A percentile compares a stretch with the other conserved stretches of the same genome.
These are phyloP conservation scores for Nemotelus nigrinus DNA, from an alignment of 2,888 invertebrate genomes.

Conservation along the genomic window DNA sequence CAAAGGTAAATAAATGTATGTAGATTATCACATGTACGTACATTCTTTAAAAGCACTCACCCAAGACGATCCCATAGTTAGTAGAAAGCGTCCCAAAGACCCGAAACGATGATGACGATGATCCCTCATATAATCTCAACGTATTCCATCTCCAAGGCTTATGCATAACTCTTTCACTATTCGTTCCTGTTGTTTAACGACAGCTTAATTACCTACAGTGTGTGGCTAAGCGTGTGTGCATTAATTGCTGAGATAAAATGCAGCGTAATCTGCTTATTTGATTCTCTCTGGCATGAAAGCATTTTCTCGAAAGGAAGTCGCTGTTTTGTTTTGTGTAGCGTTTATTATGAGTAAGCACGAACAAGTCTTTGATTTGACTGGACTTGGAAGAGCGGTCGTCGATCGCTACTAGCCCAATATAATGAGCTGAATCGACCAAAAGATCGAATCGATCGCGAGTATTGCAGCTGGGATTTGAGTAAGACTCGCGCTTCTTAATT, in stretches of 20 bases:
- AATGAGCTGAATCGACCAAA: neutral
- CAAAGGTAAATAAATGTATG: too few species aligned
- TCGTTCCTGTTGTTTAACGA: constrained; percentile 32
- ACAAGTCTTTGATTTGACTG: neutral
- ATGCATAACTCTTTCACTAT: constrained; percentile 26
- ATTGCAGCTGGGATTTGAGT: neutral
- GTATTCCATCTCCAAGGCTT: too few species aligned
- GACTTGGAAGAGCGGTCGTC: neutral
- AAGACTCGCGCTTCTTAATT: neutral
- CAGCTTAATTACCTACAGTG: constrained; percentile 13
- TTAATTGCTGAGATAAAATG: constrained; percentile 32
- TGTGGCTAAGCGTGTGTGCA: constrained; percentile 14
- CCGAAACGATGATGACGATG: too few species aligned
- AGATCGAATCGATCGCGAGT: neutral
- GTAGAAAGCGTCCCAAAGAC: too few species aligned
- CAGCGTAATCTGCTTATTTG: constrained; percentile 8
- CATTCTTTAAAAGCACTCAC: too few species aligned
- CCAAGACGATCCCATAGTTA: too few species aligned
- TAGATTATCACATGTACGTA: too few species aligned
- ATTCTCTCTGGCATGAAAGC: constrained; percentile 4
- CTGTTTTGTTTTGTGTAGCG: neutral
- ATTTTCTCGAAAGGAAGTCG: neutral
- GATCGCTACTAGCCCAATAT: neutral
- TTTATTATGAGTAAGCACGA: constrained; percentile 31
- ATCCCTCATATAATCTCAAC: too few species aligned